Evolutionary conservation across 2,797 vertebrate genomes (phyloP).

Genomic region (Myiothlypis coronata): DNA sequence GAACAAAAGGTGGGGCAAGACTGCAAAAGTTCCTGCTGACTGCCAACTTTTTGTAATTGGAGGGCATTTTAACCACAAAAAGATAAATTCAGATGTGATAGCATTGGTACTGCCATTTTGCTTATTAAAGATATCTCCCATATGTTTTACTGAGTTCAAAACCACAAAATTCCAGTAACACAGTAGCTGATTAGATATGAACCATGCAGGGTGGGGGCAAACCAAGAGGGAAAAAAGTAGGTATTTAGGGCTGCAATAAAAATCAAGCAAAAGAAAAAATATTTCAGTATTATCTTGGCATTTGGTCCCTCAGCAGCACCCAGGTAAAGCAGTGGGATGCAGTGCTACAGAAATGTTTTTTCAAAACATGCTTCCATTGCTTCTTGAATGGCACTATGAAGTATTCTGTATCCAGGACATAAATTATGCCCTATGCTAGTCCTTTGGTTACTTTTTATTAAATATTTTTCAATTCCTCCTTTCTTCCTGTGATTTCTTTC

Average conservation of each 20-base stretch:
- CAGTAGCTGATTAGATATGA: background rate
- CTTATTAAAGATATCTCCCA: background rate
- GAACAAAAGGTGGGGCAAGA: background rate
- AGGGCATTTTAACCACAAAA: background rate
- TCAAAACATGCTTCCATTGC: rapidly evolving
- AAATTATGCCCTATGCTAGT: background rate
- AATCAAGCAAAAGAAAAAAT: background rate
- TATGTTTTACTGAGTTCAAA: background rate
- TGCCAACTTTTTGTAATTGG: background rate
- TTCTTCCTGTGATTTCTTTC: background rate
- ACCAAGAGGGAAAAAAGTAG: background rate
- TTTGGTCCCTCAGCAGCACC: background rate
- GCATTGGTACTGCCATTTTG: background rate
- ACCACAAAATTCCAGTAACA: background rate
- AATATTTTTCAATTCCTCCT: background rate
- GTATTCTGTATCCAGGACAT: background rate
- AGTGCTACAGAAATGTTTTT: background rate
- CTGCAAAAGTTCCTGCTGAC: background rate
- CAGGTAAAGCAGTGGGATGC: background rate
- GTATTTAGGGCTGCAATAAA: background rate
- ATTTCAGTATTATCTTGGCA: background rate
- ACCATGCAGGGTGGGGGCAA: background rate
- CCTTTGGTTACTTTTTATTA: background rate
- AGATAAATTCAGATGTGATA: background rate
- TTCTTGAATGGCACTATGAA: background rate